Evolutionary conservation across 2,113 vertebrate species (phyloP).

Genomic region (Prochilodus magdalenae): DNA sequence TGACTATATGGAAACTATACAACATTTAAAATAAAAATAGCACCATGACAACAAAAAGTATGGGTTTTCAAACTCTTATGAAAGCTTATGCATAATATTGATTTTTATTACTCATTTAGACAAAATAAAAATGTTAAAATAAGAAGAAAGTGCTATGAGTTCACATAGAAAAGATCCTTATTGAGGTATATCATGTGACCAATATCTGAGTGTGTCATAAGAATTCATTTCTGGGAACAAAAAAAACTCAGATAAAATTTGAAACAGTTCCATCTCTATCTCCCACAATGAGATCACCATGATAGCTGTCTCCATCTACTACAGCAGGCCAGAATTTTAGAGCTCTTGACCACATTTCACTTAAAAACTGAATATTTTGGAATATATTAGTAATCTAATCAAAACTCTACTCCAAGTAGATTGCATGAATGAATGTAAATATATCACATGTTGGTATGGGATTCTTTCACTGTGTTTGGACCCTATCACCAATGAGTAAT

Average conservation of each 20-base stretch:
- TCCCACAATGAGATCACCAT: not conserved
- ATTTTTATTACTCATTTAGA: constrained; percentile 23
- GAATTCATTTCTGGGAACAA: constrained; percentile 3
- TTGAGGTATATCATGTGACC: constrained; percentile 74
- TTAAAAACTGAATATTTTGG: not conserved
- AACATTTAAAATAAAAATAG: constrained; percentile 57
- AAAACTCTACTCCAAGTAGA: not conserved
- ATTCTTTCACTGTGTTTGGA: not conserved
- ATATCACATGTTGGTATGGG: not conserved
- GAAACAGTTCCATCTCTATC: not conserved
- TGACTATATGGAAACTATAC: not conserved
- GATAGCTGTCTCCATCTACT: not conserved
- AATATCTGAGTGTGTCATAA: constrained; percentile 41
- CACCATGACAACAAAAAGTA: constrained; percentile 60
- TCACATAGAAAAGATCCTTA: constrained; percentile 53
- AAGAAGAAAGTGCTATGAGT: constrained; percentile 74
- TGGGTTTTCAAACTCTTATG: constrained; percentile 9
- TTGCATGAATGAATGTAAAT: not conserved
- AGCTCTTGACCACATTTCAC: not conserved
- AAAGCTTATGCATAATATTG: constrained; percentile 51
- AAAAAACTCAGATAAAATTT: too few species aligned
- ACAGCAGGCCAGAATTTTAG: not conserved
- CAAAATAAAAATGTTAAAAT: constrained; percentile 43
- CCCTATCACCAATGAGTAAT: not conserved
- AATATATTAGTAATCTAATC: not conserved